Base-by-base conservation (phyloP, 2,797 vertebrate genomes). In the Sebastolobus altivelis region DNA sequence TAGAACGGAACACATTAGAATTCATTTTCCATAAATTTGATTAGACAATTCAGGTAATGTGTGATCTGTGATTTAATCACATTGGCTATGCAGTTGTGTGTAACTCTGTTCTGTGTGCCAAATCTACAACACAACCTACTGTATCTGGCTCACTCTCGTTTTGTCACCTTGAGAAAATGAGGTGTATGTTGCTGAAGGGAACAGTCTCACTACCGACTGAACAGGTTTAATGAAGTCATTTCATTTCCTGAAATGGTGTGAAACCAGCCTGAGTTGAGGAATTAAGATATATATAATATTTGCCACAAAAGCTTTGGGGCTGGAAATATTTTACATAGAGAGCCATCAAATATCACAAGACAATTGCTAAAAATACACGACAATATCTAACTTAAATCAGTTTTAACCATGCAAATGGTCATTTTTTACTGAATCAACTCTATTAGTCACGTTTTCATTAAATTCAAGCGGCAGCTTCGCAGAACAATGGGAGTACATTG, bases 121-220 rank as follows among this genome's bases (percentile, higher is more conserved):
- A 22, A 33, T 81, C 33, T 52, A 65, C 27, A n/a, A 31, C 49
- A 59, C 40, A 7, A 33, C 46, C 25, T 33, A 25, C 25, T 25
- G 25, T 25, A 38, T 80, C 62, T 73, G 46, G 62, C 65, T 83
- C 38, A 31, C 37, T 74, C 49, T 77, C 25, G 27, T 79, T 77
- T 73, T 87, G 72, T 89, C 89, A 89, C 82, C 81, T 86, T 81
- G 75, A 78, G 73, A 83, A 79, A 76, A 80, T 76, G 9, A 82
- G 49, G 81, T 85, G 77, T 63, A 83, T 65, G 46, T 37, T 81
- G 67, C 68, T 84, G 66, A 61, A 56, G 75, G 76, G 56, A 80
- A 72, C 18, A 33, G 38, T 81, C 75, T 69, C 76, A 71, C 38
- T 55, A 43, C 22, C 58, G 59, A 74, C 1, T 59, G 20, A 77